These are phyloP conservation scores for Plectrocnemia conspersa DNA, from an alignment of 1,140 invertebrate genomes.

Conservation along the genomic window DNA sequence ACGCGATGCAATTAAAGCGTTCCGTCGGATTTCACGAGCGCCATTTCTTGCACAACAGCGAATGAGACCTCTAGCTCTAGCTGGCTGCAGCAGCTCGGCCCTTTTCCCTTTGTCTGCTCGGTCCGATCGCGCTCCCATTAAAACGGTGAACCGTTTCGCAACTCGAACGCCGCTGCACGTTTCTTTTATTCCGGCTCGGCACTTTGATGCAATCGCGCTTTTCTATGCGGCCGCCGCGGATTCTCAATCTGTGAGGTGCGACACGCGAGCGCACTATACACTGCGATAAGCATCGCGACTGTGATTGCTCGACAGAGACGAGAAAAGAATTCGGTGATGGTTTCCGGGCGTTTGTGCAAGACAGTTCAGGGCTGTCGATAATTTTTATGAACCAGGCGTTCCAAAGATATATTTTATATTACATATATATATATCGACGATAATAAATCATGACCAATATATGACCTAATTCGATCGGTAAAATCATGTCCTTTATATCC, in stretches of 20 bases:
- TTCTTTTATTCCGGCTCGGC: too few species aligned
- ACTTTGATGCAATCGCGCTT: conserved; percentile 2
- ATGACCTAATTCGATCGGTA: too few species aligned
- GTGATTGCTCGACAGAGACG: too few species aligned
- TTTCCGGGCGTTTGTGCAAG: too few species aligned
- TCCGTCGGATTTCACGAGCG: conserved; percentile 29
- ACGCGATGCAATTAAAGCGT: conserved; percentile 32
- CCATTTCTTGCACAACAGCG: conserved; percentile 4
- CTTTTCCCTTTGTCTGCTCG: conserved; percentile 19
- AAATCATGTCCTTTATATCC: too few species aligned
- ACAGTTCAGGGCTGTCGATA: too few species aligned
- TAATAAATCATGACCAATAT: too few species aligned
- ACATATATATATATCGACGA: too few species aligned
- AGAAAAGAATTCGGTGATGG: too few species aligned
- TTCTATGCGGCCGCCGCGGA: not conserved
- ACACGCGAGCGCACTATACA: not conserved
- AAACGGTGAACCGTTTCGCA: conserved; percentile 17
- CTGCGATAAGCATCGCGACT: too few species aligned
- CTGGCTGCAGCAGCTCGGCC: conserved; percentile 1
- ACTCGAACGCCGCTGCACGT: not conserved
- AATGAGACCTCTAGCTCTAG: not conserved
- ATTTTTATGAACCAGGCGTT: too few species aligned
- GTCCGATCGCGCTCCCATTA: conserved; percentile 11
- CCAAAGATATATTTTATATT: too few species aligned
- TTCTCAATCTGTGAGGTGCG: not conserved